These are phyloP conservation scores for Branchellion lobata DNA, from an alignment of 2,888 invertebrate genomes.

Conservation along the genomic window DNA sequence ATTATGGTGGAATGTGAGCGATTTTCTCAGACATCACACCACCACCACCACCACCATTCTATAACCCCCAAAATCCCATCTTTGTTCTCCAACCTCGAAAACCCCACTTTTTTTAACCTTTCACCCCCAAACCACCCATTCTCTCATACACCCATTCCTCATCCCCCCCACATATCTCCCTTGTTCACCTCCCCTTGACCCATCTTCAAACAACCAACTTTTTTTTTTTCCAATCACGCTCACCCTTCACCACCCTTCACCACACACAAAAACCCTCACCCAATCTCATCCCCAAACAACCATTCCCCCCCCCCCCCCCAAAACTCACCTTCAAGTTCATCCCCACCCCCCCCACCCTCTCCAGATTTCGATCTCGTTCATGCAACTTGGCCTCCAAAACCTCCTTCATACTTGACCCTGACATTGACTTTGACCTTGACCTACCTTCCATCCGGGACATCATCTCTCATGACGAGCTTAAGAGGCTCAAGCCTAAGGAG, in stretches of 20 bases:
- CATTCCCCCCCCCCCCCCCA: background rate
- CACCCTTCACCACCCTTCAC: background rate
- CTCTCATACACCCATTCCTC: no score
- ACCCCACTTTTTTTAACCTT: no score
- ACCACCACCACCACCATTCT: no score
- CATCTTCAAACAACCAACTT: no score
- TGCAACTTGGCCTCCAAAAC: conserved; percentile 17
- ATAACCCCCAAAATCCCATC: no score
- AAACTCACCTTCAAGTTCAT: background rate
- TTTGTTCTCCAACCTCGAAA: no score
- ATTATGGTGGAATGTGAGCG: background rate
- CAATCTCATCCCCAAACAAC: background rate
- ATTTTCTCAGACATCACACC: no score
- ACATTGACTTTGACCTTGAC: conserved; percentile 34
- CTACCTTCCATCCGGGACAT: conserved; percentile 22
- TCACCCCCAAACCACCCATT: no score
- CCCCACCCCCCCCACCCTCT: background rate
- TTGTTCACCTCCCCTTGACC: background rate
- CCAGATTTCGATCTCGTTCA: conserved; percentile 33
- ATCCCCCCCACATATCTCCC: no score
- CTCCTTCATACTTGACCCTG: conserved; percentile 23
- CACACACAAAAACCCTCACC: background rate
- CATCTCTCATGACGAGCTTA: conserved; percentile 26
- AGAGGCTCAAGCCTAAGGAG: conserved; percentile 28
- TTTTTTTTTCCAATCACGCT: background rate